These are phyloP conservation scores for Mixornis gularis DNA, from an alignment of 2,113 vertebrate genomes.

Conservation along the genomic window DNA sequence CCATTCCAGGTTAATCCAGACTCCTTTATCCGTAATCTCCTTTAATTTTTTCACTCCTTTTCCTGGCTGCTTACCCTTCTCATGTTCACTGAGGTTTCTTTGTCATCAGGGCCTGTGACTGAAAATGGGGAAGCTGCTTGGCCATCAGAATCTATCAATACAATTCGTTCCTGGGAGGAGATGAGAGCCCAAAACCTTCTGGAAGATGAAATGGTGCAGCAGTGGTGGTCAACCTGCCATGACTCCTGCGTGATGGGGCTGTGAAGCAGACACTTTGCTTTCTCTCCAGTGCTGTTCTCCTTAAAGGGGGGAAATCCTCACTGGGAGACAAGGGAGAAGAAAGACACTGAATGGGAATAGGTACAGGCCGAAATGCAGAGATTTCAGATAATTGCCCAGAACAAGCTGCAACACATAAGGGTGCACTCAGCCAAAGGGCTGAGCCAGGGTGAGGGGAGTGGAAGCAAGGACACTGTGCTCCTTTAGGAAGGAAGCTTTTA, in stretches of 20 bases:
- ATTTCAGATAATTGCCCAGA: background rate
- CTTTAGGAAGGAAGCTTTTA: background rate
- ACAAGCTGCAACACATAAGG: accelerated
- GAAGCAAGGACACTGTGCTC: background rate
- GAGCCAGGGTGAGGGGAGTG: background rate
- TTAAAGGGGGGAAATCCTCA: background rate
- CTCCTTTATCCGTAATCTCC: background rate
- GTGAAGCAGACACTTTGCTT: background rate
- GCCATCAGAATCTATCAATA: background rate
- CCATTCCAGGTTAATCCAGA: background rate
- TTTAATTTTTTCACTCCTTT: background rate
- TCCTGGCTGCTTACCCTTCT: background rate
- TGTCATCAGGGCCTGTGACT: background rate
- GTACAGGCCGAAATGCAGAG: background rate
- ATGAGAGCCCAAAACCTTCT: background rate
- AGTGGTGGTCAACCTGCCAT: background rate
- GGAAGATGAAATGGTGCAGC: background rate
- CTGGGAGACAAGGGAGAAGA: background rate
- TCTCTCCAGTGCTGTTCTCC: background rate
- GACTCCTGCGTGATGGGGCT: background rate
- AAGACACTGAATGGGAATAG: background rate
- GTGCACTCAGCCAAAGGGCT: background rate
- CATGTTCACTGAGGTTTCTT: background rate
- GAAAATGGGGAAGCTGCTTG: background rate
- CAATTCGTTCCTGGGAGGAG: background rate